Percentiles rank a stretch among this genome's conserved stretches.
These are phyloP conservation scores for Calypte anna DNA, from an alignment of 2,113 vertebrate genomes.

Conservation along the genomic window DNA sequence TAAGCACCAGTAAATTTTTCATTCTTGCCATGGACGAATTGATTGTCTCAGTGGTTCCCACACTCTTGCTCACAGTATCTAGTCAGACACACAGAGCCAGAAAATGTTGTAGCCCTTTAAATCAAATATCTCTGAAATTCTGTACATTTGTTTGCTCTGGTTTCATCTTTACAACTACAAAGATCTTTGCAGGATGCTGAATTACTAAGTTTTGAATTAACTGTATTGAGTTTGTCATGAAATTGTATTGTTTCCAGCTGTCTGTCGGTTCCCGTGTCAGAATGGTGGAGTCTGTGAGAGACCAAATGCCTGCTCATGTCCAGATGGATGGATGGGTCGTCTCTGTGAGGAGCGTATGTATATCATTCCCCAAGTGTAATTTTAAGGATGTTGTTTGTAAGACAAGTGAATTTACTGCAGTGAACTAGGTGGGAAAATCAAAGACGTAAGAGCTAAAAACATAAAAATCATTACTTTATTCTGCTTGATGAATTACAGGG, in stretches of 20 bases:
- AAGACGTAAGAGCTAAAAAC: not conserved
- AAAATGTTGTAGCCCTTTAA: not conserved
- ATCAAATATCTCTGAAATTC: not conserved
- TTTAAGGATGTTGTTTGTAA: not conserved
- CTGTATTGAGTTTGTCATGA: not conserved
- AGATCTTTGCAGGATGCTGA: not conserved
- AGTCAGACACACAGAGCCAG: not conserved
- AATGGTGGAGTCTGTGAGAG: slow-evolving; percentile 93
- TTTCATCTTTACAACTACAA: not conserved
- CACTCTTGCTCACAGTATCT: not conserved
- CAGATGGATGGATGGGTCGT: slow-evolving; percentile 95
- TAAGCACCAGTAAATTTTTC: not conserved
- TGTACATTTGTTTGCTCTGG: not conserved
- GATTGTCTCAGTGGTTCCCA: not conserved
- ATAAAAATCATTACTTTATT: not conserved
- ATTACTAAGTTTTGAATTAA: not conserved
- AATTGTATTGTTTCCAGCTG: slow-evolving; percentile 75
- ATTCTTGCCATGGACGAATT: not conserved
- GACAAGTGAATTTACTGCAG: not conserved
- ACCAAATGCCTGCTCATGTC: slow-evolving; percentile 92
- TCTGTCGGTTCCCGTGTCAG: slow-evolving; percentile 93
- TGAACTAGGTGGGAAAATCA: not conserved
- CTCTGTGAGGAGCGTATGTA: slow-evolving; percentile 96
- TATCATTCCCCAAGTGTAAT: not conserved
- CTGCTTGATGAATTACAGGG: not conserved